These are phyloP conservation scores for Thinocorus orbignyianus DNA, from an alignment of 2,113 vertebrate genomes.

Conservation along the genomic window DNA sequence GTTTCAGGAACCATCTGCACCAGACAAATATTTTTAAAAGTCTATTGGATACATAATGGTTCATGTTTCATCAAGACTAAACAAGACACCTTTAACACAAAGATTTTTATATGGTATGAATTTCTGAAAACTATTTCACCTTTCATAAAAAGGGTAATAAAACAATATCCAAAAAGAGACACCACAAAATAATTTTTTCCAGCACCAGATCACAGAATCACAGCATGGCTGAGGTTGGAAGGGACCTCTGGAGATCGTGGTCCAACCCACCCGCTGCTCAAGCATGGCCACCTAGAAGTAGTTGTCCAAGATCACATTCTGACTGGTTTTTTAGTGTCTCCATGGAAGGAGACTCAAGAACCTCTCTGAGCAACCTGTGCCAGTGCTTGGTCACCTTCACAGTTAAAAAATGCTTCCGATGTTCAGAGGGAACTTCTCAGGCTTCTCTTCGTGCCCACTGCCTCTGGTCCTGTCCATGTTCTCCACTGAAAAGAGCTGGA, in stretches of 20 bases:
- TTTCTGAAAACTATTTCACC: not conserved
- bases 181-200: not conserved
- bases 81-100: not conserved
- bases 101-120: not conserved
- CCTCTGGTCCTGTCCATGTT: not conserved
- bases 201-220: not conserved
- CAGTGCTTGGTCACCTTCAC: not conserved
- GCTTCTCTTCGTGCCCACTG: not conserved
- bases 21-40: not conserved
- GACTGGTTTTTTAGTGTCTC: accelerated
- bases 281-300: not conserved
- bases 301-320: accelerated
- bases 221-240: not conserved
- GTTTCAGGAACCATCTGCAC: not conserved
- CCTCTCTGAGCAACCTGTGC: not conserved
- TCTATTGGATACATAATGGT: not conserved
- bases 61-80: not conserved
- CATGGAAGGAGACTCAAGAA: not conserved
- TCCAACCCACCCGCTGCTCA: not conserved
- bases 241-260: not conserved
- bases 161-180: not conserved
- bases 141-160: not conserved
- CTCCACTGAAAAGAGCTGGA: not conserved
- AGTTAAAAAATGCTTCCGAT: not conserved
- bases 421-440: not conserved